phyloP scores from a whole-genome alignment of 1,140 invertebrate genomes.

The Pseudomyrmex dendroicus region DNA sequence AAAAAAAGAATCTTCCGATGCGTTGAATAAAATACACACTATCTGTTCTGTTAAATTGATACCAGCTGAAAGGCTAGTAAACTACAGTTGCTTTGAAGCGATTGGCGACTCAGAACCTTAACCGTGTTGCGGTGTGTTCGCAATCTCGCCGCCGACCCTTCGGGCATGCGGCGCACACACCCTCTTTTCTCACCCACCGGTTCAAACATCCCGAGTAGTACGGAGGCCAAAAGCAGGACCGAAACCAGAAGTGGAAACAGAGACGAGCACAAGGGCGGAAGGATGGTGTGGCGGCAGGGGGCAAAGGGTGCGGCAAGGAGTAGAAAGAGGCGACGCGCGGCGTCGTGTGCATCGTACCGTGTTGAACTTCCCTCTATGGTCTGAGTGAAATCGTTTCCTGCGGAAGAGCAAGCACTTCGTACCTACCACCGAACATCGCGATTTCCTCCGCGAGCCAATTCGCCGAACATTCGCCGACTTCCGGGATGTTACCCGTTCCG shows the following conservation, averaged over 20 bases:
- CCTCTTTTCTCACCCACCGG: conserved; percentile 40
- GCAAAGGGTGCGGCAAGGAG: background rate
- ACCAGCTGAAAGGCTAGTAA: conserved; percentile 47
- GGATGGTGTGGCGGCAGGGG: conserved; percentile 6
- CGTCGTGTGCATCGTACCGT: conserved; percentile 65
- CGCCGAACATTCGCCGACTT: conserved; percentile 57
- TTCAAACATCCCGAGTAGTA: conserved; percentile 58
- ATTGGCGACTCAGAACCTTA: conserved; percentile 54
- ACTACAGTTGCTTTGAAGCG: conserved; percentile 49
- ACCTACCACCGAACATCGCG: conserved; percentile 62
- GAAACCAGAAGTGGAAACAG: conserved; percentile 56
- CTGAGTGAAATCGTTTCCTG: conserved; percentile 68
- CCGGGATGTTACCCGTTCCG: conserved; percentile 44
- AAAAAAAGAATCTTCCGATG: background rate
- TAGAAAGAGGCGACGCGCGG: conserved; percentile 50
- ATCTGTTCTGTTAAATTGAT: background rate
- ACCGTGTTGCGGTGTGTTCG: conserved; percentile 65
- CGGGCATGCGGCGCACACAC: conserved; percentile 24
- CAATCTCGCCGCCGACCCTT: conserved; percentile 63
- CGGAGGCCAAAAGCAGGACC: conserved; percentile 19
- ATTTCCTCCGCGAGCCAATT: conserved; percentile 63
- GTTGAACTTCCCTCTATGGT: conserved; percentile 61
- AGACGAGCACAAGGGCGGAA: conserved; percentile 51
- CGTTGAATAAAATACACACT: conserved; percentile 14
- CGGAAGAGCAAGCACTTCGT: conserved; percentile 60